phyloP scores from a whole-genome alignment of 2,797 vertebrate genomes.

The Naso thynnoides region DNA sequence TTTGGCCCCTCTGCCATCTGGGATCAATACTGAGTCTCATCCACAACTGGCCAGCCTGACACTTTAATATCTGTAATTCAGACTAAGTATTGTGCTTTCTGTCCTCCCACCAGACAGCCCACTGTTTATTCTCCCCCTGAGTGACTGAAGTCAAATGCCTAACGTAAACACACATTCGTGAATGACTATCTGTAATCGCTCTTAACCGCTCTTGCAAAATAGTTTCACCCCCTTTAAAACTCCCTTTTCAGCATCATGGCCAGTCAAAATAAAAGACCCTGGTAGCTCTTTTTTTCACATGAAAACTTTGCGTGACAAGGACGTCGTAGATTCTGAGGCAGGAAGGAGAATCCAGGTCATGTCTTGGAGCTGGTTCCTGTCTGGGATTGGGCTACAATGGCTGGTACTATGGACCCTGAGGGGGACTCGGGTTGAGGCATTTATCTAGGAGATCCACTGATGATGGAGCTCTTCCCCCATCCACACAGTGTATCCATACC shows the following conservation, averaged over 20 bases:
- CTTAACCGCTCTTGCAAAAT: constrained; percentile 51
- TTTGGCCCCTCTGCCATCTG: constrained; percentile 83
- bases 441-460: constrained; percentile 83
- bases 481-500: constrained; percentile 61
- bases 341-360: constrained; percentile 19
- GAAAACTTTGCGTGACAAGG: constrained; percentile 49
- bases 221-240: constrained; percentile 49
- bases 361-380: constrained; percentile 49
- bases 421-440: constrained; percentile 81
- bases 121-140: constrained; percentile 77
- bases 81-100: constrained; percentile 85
- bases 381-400: constrained; percentile 52
- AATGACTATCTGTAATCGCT: constrained; percentile 73
- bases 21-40: constrained; percentile 86
- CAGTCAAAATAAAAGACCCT: constrained; percentile 66
- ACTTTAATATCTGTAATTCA: constrained; percentile 88
- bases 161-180: constrained; percentile 67
- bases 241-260: constrained; percentile 48
- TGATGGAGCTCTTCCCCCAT: constrained; percentile 76
- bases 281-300: constrained; percentile 46
- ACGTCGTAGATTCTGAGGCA: constrained; percentile 32
- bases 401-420: constrained; percentile 72
- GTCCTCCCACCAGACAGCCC: constrained; percentile 75
- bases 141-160: constrained; percentile 72
- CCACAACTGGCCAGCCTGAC: constrained; percentile 80